Evolutionary conservation across 2,888 invertebrate species (phyloP).

Genomic region (Diachrysia chrysitis): DNA sequence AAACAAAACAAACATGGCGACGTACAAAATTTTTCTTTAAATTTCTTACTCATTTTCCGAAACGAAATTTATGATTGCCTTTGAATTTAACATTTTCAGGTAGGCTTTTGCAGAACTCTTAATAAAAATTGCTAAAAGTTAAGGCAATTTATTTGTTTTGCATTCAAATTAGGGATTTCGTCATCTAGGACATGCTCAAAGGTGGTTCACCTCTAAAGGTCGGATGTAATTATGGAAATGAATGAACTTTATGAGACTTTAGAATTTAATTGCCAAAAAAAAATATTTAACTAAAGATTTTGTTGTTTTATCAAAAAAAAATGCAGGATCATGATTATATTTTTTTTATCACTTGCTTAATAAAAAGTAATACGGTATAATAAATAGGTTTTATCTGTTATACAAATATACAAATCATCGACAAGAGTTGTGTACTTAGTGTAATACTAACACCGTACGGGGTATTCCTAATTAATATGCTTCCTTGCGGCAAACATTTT

Average conservation of each 20-base stretch:
- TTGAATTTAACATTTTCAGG: slow-evolving; percentile 26
- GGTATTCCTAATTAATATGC: neutral
- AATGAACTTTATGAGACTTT: slow-evolving; percentile 17
- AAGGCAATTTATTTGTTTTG: slow-evolving; percentile 46
- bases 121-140: slow-evolving; percentile 29
- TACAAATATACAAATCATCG: no score
- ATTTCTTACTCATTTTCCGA: slow-evolving; percentile 8
- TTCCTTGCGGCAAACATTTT: neutral
- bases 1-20: neutral
- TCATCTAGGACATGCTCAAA: slow-evolving; percentile 18
- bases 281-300: neutral
- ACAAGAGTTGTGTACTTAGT: no score
- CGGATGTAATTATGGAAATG: slow-evolving; percentile 28
- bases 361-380: no score
- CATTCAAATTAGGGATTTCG: slow-evolving; percentile 41
- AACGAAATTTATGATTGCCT: slow-evolving; percentile 46
- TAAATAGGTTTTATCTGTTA: no score
- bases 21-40: neutral
- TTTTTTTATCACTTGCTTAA: no score
- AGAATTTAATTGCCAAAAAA: slow-evolving; percentile 2
- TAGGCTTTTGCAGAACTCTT: slow-evolving; percentile 18
- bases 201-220: slow-evolving; percentile 23
- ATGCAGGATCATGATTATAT: no score
- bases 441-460: no score
- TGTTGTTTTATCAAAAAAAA: no score